Evolutionary conservation across 2,888 invertebrate species (phyloP).

Genomic region (Brenthis ino): DNA sequence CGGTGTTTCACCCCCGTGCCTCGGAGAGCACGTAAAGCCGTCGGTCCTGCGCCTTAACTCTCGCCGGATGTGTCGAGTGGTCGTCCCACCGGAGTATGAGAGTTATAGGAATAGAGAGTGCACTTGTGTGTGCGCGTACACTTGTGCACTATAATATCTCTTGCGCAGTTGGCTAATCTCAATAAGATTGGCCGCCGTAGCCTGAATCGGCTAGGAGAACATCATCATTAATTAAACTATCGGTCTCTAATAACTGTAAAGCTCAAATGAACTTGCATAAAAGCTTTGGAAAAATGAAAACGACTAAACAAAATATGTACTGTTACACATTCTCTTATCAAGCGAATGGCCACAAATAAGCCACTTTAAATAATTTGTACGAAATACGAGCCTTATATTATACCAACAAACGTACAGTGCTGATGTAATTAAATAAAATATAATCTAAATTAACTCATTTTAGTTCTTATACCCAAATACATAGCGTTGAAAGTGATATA

Average conservation of each 20-base stretch:
- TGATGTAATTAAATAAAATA: constrained; percentile 21
- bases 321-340: constrained; percentile 32
- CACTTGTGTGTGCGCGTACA: no score
- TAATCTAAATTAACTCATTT: not conserved
- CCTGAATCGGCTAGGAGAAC: no score
- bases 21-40: no score
- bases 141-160: no score
- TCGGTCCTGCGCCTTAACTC: no score
- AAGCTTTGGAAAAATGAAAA: not conserved
- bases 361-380: constrained; percentile 38
- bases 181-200: no score
- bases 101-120: no score
- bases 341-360: constrained; percentile 36
- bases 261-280: not conserved
- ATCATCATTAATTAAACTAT: no score
- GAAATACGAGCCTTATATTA: constrained; percentile 33
- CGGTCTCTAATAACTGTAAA: not conserved
- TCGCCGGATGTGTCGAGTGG: no score
- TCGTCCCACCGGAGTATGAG: no score
- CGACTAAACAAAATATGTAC: constrained; percentile 9
- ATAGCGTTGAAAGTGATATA: constrained; percentile 18
- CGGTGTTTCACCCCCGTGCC: no score
- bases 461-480: not conserved
- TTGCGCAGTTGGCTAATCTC: no score
- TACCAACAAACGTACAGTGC: constrained; percentile 24